phyloP scores from a whole-genome alignment of 2,888 invertebrate genomes.

The Hecatera dysodea region DNA sequence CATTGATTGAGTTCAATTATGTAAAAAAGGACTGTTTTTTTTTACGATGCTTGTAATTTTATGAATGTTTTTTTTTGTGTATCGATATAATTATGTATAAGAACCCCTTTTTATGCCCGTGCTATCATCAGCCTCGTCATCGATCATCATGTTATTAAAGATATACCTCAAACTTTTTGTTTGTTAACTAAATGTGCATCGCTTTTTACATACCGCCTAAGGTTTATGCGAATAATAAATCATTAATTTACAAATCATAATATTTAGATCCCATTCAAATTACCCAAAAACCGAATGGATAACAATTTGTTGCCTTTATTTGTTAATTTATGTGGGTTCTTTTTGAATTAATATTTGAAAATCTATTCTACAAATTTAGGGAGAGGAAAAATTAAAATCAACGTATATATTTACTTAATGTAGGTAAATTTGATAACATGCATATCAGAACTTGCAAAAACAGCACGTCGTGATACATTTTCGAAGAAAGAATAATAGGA shows the following conservation, averaged over 20 bases:
- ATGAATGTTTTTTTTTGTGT: not conserved
- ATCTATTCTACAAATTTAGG: no score
- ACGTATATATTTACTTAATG: no score
- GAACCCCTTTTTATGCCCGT: slow-evolving; percentile 8
- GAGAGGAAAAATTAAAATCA: not conserved
- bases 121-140: slow-evolving; percentile 5
- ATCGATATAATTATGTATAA: not conserved
- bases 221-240: not conserved
- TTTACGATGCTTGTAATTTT: not conserved
- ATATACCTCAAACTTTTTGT: not conserved
- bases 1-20: not conserved
- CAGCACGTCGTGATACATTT: not conserved
- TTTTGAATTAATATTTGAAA: not conserved
- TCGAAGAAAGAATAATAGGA: not conserved
- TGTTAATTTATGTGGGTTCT: not conserved
- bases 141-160: no score
- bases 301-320: not conserved
- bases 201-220: not conserved
- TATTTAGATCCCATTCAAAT: slow-evolving; percentile 2
- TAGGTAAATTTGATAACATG: no score
- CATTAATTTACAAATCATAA: not conserved
- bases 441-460: no score
- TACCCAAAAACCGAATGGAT: not conserved
- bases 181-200: not conserved
- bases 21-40: not conserved